phyloP scores from a whole-genome alignment of 2,888 invertebrate genomes.

The Agapostemon virescens region DNA sequence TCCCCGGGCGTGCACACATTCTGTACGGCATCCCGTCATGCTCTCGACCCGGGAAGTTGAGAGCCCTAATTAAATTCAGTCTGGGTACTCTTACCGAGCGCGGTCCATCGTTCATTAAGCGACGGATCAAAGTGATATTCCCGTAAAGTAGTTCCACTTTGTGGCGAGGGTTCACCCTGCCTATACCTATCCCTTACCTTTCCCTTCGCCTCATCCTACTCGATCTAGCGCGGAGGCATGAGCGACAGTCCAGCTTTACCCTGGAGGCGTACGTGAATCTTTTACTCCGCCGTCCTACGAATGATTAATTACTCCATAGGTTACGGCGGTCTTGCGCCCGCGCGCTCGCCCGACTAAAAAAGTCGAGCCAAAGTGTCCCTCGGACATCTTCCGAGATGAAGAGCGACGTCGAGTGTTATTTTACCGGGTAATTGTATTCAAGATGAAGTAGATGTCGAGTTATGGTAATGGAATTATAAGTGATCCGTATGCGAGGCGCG shows the following conservation, averaged over 20 bases:
- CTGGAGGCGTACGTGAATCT: constrained; percentile 62
- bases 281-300: constrained; percentile 59
- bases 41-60: constrained; percentile 73
- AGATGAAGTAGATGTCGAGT: constrained; percentile 19
- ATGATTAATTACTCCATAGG: constrained; percentile 61
- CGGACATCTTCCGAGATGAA: constrained; percentile 26
- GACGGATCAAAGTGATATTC: constrained; percentile 79
- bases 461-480: constrained; percentile 25
- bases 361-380: constrained; percentile 20
- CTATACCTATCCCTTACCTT: constrained; percentile 61
- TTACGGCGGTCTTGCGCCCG: constrained; percentile 35
- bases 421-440: constrained; percentile 39
- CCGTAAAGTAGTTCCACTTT: constrained; percentile 74
- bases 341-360: constrained; percentile 27
- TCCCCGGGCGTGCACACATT: constrained; percentile 52
- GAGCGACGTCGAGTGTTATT: constrained; percentile 32
- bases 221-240: constrained; percentile 39
- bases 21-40: constrained; percentile 64
- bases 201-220: constrained; percentile 38
- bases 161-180: constrained; percentile 62
- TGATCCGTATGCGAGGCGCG: background rate
- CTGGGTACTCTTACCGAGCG: constrained; percentile 76
- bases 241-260: constrained; percentile 55
- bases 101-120: constrained; percentile 77
- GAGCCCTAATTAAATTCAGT: constrained; percentile 79